A percentile compares a stretch with the other conserved stretches of the same genome.
Conservation (phyloP, 2,797 vertebrate species). For the Helostoma temminkii region DNA sequence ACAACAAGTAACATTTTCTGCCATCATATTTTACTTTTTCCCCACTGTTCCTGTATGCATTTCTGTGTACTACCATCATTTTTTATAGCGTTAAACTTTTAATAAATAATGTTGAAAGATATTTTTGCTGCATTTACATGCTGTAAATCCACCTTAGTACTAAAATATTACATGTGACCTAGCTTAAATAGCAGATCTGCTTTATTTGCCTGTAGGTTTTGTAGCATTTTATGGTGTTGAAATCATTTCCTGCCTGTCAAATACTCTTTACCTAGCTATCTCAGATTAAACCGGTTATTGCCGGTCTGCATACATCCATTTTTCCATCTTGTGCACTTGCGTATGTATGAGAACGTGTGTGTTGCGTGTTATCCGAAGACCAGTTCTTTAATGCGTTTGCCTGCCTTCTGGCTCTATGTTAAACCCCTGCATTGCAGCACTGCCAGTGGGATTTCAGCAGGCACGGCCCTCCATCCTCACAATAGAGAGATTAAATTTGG, state of each 20-base stretch:
- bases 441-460: slow-evolving; percentile 81
- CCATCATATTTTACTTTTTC: neutral
- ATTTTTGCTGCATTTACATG: too few relatives aligned
- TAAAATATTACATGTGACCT: too few relatives aligned
- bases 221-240: slow-evolving; percentile 19
- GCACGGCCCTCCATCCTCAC: slow-evolving; percentile 72
- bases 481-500: slow-evolving; percentile 83
- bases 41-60: neutral
- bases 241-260: too few relatives aligned
- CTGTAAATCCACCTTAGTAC: too few relatives aligned
- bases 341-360: slow-evolving; percentile 21
- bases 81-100: too few relatives aligned
- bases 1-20: neutral
- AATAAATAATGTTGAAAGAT: too few relatives aligned
- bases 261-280: slow-evolving; percentile 11
- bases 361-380: slow-evolving; percentile 47
- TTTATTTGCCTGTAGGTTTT: slow-evolving; percentile 23
- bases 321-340: slow-evolving; percentile 22
- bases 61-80: neutral
- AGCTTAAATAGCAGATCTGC: neutral
- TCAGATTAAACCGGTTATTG: slow-evolving; percentile 34
- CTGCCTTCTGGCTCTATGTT: slow-evolving; percentile 76
- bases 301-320: slow-evolving; percentile 7
- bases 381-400: slow-evolving; percentile 71
- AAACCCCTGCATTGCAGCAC: slow-evolving; percentile 87